phyloP scores from a whole-genome alignment of 2,113 vertebrate genomes.

The Dipodomys merriami region DNA sequence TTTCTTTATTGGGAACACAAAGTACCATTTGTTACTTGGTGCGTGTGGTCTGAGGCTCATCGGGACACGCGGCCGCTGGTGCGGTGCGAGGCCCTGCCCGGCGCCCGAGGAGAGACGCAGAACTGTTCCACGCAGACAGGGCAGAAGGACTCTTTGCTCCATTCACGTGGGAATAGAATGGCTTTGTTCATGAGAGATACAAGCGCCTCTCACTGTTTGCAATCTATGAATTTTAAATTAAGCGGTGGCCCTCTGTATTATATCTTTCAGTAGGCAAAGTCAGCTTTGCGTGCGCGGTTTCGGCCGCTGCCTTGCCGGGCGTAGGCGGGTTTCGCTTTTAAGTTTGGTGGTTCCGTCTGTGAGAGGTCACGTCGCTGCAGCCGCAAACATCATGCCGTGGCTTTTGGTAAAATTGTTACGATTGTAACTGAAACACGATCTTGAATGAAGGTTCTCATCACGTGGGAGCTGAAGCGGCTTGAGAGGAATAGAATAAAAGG shows the following conservation, averaged over 20 bases:
- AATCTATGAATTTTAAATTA: conserved; percentile 60
- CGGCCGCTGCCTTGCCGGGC: not conserved
- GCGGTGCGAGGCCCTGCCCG: conserved; percentile 80
- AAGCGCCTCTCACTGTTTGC: conserved; percentile 69
- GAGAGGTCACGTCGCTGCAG: not conserved
- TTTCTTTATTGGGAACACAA: conserved; percentile 63
- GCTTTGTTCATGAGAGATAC: conserved; percentile 77
- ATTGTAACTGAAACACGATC: not conserved
- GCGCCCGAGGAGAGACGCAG: conserved; percentile 81
- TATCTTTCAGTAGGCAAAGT: conserved; percentile 13
- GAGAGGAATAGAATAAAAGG: no score
- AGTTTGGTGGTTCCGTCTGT: not conserved
- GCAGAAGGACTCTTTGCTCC: conserved; percentile 72
- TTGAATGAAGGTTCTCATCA: not conserved
- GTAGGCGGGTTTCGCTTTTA: not conserved
- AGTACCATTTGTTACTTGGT: conserved; percentile 81
- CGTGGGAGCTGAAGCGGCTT: not conserved
- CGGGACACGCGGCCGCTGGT: conserved; percentile 62
- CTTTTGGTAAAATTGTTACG: not conserved
- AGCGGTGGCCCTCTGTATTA: not conserved
- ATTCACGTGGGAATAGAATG: conserved; percentile 80
- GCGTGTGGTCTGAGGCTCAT: conserved; percentile 68
- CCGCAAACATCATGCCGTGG: not conserved
- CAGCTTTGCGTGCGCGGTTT: not conserved
- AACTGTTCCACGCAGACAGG: conserved; percentile 70